These are phyloP conservation scores for Anaspis maculata DNA, from an alignment of 2,888 invertebrate species.

Conservation along the genomic window DNA sequence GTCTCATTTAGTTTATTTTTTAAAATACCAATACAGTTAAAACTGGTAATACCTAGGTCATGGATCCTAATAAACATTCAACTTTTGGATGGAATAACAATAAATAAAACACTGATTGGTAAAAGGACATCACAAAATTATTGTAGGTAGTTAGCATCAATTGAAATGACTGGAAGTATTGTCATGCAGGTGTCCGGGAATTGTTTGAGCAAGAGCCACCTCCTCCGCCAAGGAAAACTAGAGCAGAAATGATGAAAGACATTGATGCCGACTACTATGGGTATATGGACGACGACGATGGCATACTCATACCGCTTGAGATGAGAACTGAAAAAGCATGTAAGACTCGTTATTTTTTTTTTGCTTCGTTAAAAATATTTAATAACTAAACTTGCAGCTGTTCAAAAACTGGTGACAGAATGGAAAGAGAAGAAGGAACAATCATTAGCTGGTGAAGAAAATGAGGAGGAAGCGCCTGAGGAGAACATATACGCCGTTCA, in stretches of 20 bases:
- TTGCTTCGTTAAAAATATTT: not conserved
- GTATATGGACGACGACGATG: constrained; percentile 97
- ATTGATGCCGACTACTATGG: constrained; percentile 99
- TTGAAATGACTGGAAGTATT: too few relatives aligned
- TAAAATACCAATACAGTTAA: constrained; percentile 1
- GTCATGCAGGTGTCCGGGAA: constrained; percentile 81
- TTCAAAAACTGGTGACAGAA: constrained; percentile 54
- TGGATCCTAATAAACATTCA: too few relatives aligned
- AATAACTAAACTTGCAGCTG: too few relatives aligned
- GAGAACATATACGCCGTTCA: constrained; percentile 63
- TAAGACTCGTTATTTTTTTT: constrained; percentile 23
- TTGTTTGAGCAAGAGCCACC: constrained; percentile 95
- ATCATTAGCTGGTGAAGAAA: constrained; percentile 44
- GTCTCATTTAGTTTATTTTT: not conserved
- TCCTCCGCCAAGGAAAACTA: constrained; percentile 79
- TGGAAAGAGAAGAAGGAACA: constrained; percentile 62
- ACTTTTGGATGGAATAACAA: too few relatives aligned
- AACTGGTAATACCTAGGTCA: too few relatives aligned
- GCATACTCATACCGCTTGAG: constrained; percentile 84
- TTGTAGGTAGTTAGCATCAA: too few relatives aligned
- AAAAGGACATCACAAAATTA: too few relatives aligned
- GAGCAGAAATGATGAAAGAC: constrained; percentile 95
- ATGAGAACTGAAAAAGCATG: constrained; percentile 67
- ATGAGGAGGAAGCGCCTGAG: constrained; percentile 58
- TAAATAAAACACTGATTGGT: too few relatives aligned